phyloP scores from a whole-genome alignment of 2,888 invertebrate genomes.

The Drosophila pegasa region DNA sequence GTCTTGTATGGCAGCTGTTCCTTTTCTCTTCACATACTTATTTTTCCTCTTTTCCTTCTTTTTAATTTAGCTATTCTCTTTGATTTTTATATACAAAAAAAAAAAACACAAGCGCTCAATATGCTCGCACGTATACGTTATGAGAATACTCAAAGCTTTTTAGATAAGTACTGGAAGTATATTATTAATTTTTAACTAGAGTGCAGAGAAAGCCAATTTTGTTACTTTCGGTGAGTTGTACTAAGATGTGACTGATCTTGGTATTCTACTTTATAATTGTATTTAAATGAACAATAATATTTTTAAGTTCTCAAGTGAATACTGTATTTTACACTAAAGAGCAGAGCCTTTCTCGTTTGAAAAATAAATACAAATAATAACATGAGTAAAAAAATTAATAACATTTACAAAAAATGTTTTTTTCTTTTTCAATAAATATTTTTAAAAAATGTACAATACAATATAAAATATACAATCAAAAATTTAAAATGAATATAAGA shows the following conservation, averaged over 20 bases:
- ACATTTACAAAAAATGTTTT: too few relatives aligned
- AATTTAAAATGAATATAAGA: too few relatives aligned
- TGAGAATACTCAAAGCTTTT: conserved; percentile 15
- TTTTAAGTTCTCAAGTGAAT: neutral
- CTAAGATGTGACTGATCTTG: neutral
- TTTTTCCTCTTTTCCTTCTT: neutral
- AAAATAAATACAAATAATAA: too few relatives aligned
- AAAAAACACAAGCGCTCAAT: conserved; percentile 4
- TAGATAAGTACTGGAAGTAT: neutral
- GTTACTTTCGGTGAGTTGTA: neutral
- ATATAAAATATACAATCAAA: too few relatives aligned
- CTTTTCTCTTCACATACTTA: neutral
- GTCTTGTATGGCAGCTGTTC: conserved; percentile 20
- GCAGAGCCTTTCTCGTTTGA: too few relatives aligned
- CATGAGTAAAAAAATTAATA: too few relatives aligned
- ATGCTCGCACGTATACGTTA: neutral
- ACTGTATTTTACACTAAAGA: too few relatives aligned
- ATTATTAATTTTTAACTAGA: neutral
- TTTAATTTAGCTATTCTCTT: conserved; percentile 34
- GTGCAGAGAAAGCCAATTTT: neutral
- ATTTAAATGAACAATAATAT: neutral
- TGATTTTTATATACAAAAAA: conserved; percentile 11
- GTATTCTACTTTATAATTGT: too few relatives aligned
- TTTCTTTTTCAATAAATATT: too few relatives aligned
- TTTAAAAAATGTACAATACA: too few relatives aligned